Evolutionary conservation across 2,113 vertebrate species (phyloP).

Genomic region (Puffinus mauretanicus): DNA sequence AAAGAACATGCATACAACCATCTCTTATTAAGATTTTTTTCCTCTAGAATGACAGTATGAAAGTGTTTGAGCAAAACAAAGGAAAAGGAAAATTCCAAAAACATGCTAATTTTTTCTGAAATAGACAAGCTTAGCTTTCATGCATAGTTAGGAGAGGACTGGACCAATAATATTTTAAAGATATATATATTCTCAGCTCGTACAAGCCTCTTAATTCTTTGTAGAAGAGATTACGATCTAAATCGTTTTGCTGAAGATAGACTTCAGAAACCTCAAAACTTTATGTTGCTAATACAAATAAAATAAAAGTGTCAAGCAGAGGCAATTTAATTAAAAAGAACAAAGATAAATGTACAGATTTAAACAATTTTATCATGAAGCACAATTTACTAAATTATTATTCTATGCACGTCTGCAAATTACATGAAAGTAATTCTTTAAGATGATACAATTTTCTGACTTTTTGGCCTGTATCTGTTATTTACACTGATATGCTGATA

Average conservation of each 20-base stretch:
- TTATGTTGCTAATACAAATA: not conserved
- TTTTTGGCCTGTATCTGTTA: not conserved
- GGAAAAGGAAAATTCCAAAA: not conserved
- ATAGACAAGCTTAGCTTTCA: not conserved
- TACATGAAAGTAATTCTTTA: not conserved
- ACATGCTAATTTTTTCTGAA: not conserved
- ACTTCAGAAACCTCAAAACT: conserved; percentile 12
- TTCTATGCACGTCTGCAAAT: not conserved
- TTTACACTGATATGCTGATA: not conserved
- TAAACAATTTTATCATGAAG: not conserved
- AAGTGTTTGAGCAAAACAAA: not conserved
- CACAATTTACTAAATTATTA: conserved; percentile 10
- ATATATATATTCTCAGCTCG: not conserved
- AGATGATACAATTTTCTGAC: not conserved
- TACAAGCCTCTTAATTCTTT: not conserved
- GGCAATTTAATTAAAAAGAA: not conserved
- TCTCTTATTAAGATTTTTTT: not conserved
- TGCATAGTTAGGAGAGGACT: not conserved
- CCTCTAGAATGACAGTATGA: not conserved
- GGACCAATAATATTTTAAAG: not conserved
- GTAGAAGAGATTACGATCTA: not conserved
- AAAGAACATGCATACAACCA: not conserved
- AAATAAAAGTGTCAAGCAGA: not conserved
- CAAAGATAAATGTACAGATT: not conserved
- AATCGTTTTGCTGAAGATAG: conserved; percentile 6